Evolutionary conservation across 2,797 vertebrate species (phyloP), one percentile per base, ranked within the genome.

Genomic region (Petrocephalus sullivani): DNA sequence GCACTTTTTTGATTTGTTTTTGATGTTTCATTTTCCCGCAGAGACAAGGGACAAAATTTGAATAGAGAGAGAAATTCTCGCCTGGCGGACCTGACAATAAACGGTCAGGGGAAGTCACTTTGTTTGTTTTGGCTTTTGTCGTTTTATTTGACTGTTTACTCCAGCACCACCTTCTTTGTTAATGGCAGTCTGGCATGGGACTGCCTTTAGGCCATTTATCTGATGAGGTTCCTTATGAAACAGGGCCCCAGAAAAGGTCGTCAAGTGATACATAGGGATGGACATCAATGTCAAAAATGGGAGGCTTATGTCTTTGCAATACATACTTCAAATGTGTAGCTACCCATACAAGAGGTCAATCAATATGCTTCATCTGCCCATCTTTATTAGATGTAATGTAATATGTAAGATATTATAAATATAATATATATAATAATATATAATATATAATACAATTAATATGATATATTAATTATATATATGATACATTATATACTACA

Each of bases 21-120:
- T 58, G 28, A 5, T 14, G 23, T 21, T 33, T 53, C 75, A 49
- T 16, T 19, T 49, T 57, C 37, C 54, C 41, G 58, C 56, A 95
- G 93, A 91, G 92, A 91, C 91, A 93, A 90, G 85, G 91, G 90
- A 86, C 94, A 90, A 86, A 93, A 86, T 71, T 75, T 60, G 61
- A 90, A 89, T 23, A 1, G 3, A 0, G 91, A 93, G 89, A 94
- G 88, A 51, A 95, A 90, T 64, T 89, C 93, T 75, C 92, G 94
- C 2, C 91, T 94, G 57, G 90, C 94, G 75, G 92, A 94, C 87
- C 90, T 95, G 57, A 92, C 93, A 0, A 89, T 93, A 54, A 93
- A 95, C 82, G 92, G 94, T 94, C 90, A 90, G 19, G 64, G 19
- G 33, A 41, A 86, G 23, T 56, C 82, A n/a, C 19, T 54, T 85